Evolutionary conservation across 2,797 vertebrate genomes (phyloP).

Genomic region (Prionace glauca): DNA sequence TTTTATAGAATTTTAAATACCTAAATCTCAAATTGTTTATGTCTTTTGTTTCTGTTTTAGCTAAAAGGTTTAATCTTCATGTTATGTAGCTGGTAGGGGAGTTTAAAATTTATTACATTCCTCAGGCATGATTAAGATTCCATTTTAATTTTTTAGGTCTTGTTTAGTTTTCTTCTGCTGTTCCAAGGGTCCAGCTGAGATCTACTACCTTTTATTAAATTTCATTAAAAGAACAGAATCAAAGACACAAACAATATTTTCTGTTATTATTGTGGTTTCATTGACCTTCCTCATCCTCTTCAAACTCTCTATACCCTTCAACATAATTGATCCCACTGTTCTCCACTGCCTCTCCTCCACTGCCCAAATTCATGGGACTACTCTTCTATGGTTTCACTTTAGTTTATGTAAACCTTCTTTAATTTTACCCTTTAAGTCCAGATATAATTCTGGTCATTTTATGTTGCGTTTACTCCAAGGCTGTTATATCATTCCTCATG

Average conservation of each 20-base stretch:
- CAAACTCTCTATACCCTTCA: not conserved
- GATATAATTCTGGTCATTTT: no score
- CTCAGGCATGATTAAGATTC: not conserved
- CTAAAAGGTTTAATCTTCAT: not conserved
- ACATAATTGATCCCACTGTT: not conserved
- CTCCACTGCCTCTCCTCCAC: not conserved
- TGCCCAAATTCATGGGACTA: not conserved
- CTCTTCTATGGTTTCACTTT: not conserved
- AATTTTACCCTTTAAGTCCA: no score
- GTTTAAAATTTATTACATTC: not conserved
- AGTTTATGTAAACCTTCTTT: no score
- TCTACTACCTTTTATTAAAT: not conserved
- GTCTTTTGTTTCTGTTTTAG: not conserved
- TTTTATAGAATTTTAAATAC: not conserved
- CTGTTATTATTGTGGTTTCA: not conserved
- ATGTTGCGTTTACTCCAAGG: no score
- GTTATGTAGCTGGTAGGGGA: not conserved
- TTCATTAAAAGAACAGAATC: conserved; percentile 12
- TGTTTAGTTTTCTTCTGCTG: not conserved
- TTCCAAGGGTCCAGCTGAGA: not conserved
- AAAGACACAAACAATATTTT: not conserved
- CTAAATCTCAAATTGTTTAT: not conserved
- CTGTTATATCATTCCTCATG: no score
- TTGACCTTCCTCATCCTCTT: not conserved
- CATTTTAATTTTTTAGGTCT: not conserved